A percentile compares a stretch with the other conserved stretches of the same genome.
Evolutionary conservation across 1,140 invertebrate genomes (phyloP).

Genomic region (Plodia interpunctella): DNA sequence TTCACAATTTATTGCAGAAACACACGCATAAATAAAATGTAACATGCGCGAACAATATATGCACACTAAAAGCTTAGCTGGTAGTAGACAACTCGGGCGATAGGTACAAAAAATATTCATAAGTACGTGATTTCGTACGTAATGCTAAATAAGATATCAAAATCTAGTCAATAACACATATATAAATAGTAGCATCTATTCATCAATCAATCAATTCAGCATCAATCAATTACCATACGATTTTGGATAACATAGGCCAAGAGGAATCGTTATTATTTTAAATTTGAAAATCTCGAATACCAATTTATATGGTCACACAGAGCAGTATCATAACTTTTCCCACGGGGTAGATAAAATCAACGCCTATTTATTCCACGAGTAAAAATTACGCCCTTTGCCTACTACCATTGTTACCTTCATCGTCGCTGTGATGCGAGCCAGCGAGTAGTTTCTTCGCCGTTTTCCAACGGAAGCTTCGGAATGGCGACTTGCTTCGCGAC

Average conservation of each 20-base stretch:
- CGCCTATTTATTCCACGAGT: not conserved
- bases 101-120: too few relatives aligned
- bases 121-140: too few relatives aligned
- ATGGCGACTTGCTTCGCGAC: constrained; percentile 92
- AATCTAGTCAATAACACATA: too few relatives aligned
- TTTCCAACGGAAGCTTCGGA: constrained; percentile 91
- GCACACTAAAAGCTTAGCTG: constrained; percentile 58
- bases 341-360: too few relatives aligned
- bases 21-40: constrained; percentile 26
- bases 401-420: constrained; percentile 80
- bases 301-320: too few relatives aligned
- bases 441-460: constrained; percentile 79
- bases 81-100: constrained; percentile 24
- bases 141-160: constrained; percentile 7
- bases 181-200: too few relatives aligned
- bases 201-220: too few relatives aligned
- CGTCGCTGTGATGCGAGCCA: constrained; percentile 85
- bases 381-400: constrained; percentile 20
- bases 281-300: too few relatives aligned
- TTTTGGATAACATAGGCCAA: too few relatives aligned
- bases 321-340: too few relatives aligned
- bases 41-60: constrained; percentile 62
- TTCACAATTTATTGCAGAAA: constrained; percentile 38
- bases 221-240: too few relatives aligned
- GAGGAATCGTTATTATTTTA: too few relatives aligned